These are phyloP conservation scores for Augochlora pura DNA, from an alignment of 1,140 invertebrate species.

Conservation along the genomic window DNA sequence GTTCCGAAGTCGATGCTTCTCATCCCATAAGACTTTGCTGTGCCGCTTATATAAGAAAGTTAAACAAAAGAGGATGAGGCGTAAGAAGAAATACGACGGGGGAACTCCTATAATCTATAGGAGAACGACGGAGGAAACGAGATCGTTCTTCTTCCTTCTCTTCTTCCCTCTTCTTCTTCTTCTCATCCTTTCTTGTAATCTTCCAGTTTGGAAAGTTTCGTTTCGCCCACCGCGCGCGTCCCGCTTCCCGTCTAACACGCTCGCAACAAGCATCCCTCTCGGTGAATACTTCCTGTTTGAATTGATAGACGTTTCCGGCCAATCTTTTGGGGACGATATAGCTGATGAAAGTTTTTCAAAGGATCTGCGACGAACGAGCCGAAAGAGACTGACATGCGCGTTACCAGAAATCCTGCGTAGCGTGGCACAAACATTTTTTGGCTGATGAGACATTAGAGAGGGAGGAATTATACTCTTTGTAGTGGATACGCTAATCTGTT, in stretches of 20 bases:
- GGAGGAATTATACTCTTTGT: too few relatives aligned
- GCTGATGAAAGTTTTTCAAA: neutral
- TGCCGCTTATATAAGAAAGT: constrained; percentile 49
- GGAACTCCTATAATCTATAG: constrained; percentile 47
- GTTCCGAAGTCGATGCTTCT: constrained; percentile 41
- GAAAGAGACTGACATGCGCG: neutral
- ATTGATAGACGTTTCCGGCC: neutral
- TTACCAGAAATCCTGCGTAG: too few relatives aligned
- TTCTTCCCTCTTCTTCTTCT: neutral
- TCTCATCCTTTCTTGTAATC: constrained; percentile 20
- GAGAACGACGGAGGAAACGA: constrained; percentile 11
- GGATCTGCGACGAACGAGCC: neutral
- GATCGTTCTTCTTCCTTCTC: constrained; percentile 33
- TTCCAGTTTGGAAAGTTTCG: constrained; percentile 34
- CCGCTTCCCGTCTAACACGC: neutral
- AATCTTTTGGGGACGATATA: neutral
- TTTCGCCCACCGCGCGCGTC: neutral
- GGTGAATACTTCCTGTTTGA: neutral
- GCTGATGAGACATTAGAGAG: too few relatives aligned
- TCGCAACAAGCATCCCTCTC: neutral
- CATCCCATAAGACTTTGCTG: constrained; percentile 20
- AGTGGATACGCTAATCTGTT: too few relatives aligned
- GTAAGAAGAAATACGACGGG: constrained; percentile 41
- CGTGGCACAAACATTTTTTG: too few relatives aligned
- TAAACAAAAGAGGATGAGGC: constrained; percentile 47